Evolutionary conservation across 2,113 vertebrate genomes (phyloP).

Genomic region (Hoplias malabaricus): DNA sequence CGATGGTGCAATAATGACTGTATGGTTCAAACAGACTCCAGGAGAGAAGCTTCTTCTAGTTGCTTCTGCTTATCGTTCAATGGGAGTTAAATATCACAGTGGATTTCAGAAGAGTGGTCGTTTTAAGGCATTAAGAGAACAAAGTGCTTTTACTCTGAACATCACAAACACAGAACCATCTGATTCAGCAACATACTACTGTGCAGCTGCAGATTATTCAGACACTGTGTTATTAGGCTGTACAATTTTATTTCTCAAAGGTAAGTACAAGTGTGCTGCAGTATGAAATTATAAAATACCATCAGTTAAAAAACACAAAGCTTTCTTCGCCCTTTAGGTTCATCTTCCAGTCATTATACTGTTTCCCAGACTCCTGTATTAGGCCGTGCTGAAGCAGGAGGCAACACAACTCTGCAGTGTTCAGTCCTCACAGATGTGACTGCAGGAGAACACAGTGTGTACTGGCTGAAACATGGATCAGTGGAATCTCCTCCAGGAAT

Average conservation of each 20-base stretch:
- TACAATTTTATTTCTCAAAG: neutral
- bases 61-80: neutral
- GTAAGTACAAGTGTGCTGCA: neutral
- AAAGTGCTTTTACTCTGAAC: neutral
- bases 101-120: neutral
- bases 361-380: neutral
- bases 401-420: neutral
- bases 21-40: neutral
- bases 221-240: neutral
- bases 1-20: no score
- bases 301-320: neutral
- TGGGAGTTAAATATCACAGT: neutral
- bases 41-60: neutral
- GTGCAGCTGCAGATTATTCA: neutral
- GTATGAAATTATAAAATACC: neutral
- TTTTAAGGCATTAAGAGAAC: neutral
- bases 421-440: neutral
- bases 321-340: neutral
- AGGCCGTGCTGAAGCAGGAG: neutral
- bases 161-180: neutral
- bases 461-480: neutral
- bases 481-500: neutral
- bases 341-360: neutral
- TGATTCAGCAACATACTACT: slow-evolving; percentile 7
- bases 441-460: neutral